Conservation (phyloP, 2,113 vertebrate genomes). For the Amphilophus citrinellus region DNA sequence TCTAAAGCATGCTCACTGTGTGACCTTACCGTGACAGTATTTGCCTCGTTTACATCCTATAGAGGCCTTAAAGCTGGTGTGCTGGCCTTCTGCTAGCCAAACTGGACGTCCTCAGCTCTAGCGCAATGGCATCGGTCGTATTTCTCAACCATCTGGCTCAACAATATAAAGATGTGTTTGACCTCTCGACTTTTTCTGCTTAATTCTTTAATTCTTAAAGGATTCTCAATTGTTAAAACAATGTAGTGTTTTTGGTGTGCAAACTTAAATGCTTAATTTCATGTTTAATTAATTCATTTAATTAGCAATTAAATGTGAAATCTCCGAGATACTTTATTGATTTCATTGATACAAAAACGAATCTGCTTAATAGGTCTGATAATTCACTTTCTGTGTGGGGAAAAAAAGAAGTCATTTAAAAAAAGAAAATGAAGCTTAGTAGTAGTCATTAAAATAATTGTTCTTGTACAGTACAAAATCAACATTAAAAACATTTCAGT, state of each 20-base stretch:
- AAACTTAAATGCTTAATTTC: neutral
- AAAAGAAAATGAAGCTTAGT: no score
- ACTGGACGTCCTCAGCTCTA: conserved; percentile 5
- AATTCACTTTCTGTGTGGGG: no score
- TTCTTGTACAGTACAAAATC: no score
- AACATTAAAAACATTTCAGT: no score
- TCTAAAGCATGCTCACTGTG: neutral
- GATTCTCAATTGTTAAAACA: no score
- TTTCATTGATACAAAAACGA: no score
- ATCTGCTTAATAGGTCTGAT: no score
- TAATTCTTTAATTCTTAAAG: neutral
- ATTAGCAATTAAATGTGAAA: no score
- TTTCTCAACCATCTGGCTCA: neutral
- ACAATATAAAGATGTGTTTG: neutral
- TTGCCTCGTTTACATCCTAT: neutral
- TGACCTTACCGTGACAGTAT: conserved; percentile 34
- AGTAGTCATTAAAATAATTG: no score
- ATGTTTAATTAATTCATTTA: no score
- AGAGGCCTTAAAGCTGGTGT: conserved; percentile 35
- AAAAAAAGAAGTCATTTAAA: no score
- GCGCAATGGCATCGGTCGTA: neutral
- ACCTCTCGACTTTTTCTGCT: neutral
- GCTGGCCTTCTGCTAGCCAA: conserved; percentile 39
- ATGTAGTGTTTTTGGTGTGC: neutral
- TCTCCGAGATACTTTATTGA: no score